Conservation (phyloP, 35 echinoderm and acorn worm genomes). For the Lytechinus pictus region DNA sequence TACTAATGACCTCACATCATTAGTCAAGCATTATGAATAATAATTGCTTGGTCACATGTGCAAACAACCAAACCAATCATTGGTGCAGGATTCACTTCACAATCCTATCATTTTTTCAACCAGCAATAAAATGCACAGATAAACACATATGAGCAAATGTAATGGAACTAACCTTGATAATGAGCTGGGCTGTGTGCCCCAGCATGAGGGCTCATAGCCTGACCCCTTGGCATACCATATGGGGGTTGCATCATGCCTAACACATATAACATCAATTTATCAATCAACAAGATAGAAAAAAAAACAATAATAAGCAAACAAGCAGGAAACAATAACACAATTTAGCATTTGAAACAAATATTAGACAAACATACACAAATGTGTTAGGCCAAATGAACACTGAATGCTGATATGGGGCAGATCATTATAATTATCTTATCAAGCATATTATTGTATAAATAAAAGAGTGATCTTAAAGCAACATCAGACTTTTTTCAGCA, state of each 20-base stretch:
- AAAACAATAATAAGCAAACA: conserved; percentile 19
- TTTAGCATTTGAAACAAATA: neutral
- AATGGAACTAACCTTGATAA: conserved; percentile 15
- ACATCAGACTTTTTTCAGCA: neutral
- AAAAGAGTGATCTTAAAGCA: neutral
- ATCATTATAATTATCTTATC: neutral
- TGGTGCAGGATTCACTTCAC: too few relatives aligned
- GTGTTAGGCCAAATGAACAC: neutral
- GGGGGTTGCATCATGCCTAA: conserved; percentile 50
- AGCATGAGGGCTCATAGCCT: conserved; percentile 40
- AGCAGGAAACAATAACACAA: neutral
- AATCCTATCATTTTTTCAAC: too few relatives aligned
- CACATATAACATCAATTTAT: conserved; percentile 16
- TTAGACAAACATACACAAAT: neutral
- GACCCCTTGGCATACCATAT: conserved; percentile 35
- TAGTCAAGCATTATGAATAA: too few relatives aligned
- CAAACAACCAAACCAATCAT: too few relatives aligned
- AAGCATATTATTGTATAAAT: neutral
- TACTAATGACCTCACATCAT: too few relatives aligned
- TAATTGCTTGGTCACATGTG: too few relatives aligned
- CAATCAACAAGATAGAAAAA: neutral
- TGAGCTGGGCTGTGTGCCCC: conserved; percentile 45
- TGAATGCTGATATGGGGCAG: neutral
- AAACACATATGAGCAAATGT: too few relatives aligned
- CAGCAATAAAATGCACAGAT: too few relatives aligned